A percentile compares a stretch with the other conserved stretches of the same genome.
phyloP scores from a whole-genome alignment of 2,888 invertebrate genomes.

The Latrodectus elegans region DNA sequence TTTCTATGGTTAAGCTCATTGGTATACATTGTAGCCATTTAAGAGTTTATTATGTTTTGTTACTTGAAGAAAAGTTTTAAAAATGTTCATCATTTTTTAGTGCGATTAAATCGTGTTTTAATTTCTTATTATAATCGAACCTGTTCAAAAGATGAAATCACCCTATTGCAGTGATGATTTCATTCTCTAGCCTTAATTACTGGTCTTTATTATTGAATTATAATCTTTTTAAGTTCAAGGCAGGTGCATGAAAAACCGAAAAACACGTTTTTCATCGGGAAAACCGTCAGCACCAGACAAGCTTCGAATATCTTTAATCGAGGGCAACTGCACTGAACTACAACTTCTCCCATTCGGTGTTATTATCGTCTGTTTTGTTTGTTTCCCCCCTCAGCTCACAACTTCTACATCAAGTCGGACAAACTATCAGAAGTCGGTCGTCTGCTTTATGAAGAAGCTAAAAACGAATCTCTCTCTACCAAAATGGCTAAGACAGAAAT shows the following conservation, averaged over 20 bases:
- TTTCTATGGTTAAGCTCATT: too few relatives aligned
- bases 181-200: neutral
- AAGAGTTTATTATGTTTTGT: too few relatives aligned
- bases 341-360: neutral
- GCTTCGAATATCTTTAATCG: neutral
- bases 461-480: neutral
- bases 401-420: conserved; percentile 39
- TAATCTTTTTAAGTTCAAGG: neutral
- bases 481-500: conserved; percentile 35
- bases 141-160: neutral
- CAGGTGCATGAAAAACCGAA: neutral
- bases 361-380: neutral
- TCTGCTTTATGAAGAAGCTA: conserved; percentile 15
- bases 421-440: conserved; percentile 27
- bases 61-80: too few relatives aligned
- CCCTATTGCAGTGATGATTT: neutral
- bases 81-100: neutral
- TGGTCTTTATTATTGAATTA: neutral
- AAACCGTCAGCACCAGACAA: neutral
- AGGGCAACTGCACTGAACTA: neutral
- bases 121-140: neutral
- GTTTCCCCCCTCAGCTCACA: neutral
- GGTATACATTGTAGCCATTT: too few relatives aligned
- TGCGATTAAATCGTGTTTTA: neutral
- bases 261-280: neutral